phyloP scores from a whole-genome alignment of 1,140 invertebrate species.

The Drosophila repletoides region DNA sequence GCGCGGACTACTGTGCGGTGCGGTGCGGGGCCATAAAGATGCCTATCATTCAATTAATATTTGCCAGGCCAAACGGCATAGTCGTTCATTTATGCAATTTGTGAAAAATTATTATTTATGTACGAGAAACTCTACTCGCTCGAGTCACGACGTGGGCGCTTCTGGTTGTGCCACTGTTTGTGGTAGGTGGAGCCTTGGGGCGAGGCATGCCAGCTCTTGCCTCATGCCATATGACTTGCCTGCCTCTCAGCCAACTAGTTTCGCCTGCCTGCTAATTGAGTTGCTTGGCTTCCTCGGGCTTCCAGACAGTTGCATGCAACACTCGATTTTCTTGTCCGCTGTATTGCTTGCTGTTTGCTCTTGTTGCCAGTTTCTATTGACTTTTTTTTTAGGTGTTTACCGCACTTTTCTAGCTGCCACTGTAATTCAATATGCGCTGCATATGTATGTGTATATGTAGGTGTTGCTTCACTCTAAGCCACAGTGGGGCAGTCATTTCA shows the following conservation, averaged over 20 bases:
- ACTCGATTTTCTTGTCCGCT: conserved; percentile 12
- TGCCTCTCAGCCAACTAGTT: too few species aligned
- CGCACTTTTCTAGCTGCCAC: conserved; percentile 33
- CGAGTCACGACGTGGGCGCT: conserved; percentile 12
- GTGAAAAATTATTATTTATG: conserved; percentile 30
- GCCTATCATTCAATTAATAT: conserved; percentile 81
- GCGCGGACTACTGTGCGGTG: conserved; percentile 24
- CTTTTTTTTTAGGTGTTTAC: conserved; percentile 11
- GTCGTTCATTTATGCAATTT: conserved; percentile 54
- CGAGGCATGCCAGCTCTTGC: conserved; percentile 2
- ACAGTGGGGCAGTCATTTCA: conserved; percentile 31
- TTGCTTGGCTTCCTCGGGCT: conserved; percentile 70
- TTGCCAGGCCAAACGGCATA: conserved; percentile 37
- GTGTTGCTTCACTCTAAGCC: background rate
- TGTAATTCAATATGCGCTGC: conserved; percentile 44
- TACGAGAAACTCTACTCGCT: background rate
- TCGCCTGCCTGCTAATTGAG: conserved; percentile 59
- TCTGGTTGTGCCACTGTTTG: background rate
- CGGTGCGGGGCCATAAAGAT: conserved; percentile 62
- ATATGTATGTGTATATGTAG: background rate
- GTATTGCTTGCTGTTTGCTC: background rate
- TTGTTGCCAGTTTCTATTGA: conserved; percentile 22
- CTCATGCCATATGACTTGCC: conserved; percentile 9
- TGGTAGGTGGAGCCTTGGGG: conserved; percentile 45
- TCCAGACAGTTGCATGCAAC: conserved; percentile 35